Conservation (phyloP, 2,113 vertebrate genomes). For the Phalacrocorax brasilianus region DNA sequence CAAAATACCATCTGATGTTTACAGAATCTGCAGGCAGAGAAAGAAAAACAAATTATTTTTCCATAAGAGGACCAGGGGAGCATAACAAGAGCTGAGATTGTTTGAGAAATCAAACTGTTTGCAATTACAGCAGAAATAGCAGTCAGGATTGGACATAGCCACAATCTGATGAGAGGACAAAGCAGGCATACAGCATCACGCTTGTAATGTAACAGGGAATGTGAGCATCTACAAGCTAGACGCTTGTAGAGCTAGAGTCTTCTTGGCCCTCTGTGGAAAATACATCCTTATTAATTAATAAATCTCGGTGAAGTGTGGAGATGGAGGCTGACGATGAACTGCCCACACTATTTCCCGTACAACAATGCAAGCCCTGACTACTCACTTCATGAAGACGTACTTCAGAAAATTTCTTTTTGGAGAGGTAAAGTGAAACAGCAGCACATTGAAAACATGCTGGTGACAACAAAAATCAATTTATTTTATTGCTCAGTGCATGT, state of each 20-base stretch:
- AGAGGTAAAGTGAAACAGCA: not conserved
- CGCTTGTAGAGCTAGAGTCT: not conserved
- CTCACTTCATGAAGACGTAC: not conserved
- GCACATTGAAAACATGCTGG: not conserved
- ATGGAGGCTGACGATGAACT: not conserved
- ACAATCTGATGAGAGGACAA: not conserved
- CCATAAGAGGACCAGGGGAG: not conserved
- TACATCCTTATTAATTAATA: not conserved
- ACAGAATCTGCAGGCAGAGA: not conserved
- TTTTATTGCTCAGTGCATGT: not conserved
- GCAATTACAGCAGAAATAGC: not conserved
- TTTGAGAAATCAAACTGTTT: not conserved
- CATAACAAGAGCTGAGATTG: not conserved
- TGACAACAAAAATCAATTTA: not conserved
- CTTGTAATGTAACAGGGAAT: not conserved
- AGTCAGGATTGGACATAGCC: not conserved
- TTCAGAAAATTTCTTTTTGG: not conserved
- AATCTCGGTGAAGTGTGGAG: not conserved
- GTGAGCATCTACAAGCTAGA: not conserved
- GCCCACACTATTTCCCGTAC: rapidly evolving
- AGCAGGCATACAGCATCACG: not conserved
- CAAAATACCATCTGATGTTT: not conserved
- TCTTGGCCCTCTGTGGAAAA: not conserved
- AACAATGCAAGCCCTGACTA: not conserved
- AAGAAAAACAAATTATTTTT: constrained; percentile 1